Percentiles rank a stretch among this genome's conserved stretches.
Evolutionary conservation across 2,888 invertebrate genomes (phyloP).

Genomic region (Pandemis cinnamomeana): DNA sequence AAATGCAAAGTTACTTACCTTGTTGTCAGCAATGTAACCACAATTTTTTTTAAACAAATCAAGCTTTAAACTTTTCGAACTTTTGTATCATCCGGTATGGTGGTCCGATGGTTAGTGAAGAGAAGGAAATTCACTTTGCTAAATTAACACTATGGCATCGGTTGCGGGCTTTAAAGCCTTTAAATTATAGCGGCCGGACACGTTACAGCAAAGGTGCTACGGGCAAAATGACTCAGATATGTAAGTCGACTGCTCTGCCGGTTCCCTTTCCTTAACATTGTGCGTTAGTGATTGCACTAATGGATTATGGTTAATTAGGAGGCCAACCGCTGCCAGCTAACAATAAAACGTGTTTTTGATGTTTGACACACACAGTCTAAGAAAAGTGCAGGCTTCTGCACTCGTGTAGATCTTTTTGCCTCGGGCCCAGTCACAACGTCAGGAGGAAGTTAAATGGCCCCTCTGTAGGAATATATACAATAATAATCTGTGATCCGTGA

Average conservation of each 20-base stretch:
- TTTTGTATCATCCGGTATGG: not conserved
- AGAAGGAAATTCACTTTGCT: not conserved
- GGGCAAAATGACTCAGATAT: constrained; percentile 4
- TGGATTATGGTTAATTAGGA: not conserved
- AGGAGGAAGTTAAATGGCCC: no score
- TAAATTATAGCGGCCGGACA: not conserved
- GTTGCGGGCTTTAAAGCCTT: not conserved
- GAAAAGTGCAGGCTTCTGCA: no score
- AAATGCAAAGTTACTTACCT: not conserved
- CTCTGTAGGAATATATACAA: no score
- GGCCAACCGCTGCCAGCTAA: not conserved
- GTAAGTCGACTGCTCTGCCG: constrained; percentile 22
- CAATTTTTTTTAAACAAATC: not conserved
- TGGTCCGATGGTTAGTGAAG: not conserved
- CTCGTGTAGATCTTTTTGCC: no score
- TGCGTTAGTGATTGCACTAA: not conserved
- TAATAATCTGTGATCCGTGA: no score
- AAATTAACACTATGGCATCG: not conserved
- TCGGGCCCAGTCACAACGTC: no score
- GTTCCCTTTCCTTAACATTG: not conserved
- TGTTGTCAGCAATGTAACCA: not conserved
- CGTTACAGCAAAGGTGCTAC: not conserved
- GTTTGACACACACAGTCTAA: not conserved
- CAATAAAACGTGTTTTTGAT: not conserved
- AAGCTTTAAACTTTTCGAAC: not conserved